Conservation (phyloP, 2,888 invertebrate genomes). For the Leptinotarsa haldemani region DNA sequence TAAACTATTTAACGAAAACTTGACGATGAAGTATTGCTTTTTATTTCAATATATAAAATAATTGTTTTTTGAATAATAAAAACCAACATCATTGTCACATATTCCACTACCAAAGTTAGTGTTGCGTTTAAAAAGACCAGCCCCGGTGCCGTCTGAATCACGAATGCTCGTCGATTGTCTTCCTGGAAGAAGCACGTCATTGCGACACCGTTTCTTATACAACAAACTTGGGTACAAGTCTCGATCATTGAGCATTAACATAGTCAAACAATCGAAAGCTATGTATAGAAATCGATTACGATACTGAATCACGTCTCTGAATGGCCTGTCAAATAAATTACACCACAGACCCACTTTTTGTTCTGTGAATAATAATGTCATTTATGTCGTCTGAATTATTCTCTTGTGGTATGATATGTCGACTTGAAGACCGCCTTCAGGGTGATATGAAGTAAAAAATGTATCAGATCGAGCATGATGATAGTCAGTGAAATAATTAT, state of each 20-base stretch:
- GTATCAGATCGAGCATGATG: no score
- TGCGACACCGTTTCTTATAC: slow-evolving; percentile 41
- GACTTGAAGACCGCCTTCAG: not conserved
- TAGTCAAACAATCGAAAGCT: slow-evolving; percentile 47
- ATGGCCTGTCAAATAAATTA: slow-evolving; percentile 47
- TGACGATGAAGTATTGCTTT: no score
- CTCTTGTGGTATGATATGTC: not conserved
- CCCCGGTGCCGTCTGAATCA: not conserved
- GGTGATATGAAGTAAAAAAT: no score
- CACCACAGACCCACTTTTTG: slow-evolving; percentile 31
- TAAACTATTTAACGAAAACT: no score
- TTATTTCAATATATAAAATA: no score
- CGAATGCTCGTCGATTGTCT: slow-evolving; percentile 34
- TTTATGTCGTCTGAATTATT: slow-evolving; percentile 18
- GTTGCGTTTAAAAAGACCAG: slow-evolving; percentile 15
- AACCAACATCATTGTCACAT: not conserved
- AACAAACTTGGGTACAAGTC: slow-evolving; percentile 18
- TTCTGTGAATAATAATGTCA: slow-evolving; percentile 36
- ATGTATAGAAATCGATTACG: slow-evolving; percentile 52
- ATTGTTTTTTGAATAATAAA: no score
- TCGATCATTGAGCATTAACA: slow-evolving; percentile 36
- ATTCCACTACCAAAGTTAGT: not conserved
- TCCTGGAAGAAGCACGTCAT: slow-evolving; percentile 43
- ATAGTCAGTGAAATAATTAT: no score
- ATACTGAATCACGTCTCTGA: slow-evolving; percentile 49